Evolutionary conservation across 2,888 invertebrate species (phyloP).

Genomic region (Apotomis turbidana): DNA sequence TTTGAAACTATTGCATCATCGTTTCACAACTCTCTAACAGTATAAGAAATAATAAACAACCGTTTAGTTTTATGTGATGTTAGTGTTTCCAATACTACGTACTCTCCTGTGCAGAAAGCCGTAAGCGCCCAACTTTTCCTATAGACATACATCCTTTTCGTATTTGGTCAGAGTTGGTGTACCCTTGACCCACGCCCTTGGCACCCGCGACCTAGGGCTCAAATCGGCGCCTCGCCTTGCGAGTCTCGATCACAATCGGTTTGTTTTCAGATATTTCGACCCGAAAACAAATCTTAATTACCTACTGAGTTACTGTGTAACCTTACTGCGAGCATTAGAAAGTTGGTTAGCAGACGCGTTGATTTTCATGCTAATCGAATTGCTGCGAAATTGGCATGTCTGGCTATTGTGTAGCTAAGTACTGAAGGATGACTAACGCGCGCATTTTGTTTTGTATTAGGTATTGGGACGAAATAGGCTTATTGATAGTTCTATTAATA

Average conservation of each 20-base stretch:
- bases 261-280: slow-evolving; percentile 1
- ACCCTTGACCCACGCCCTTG: slow-evolving; percentile 18
- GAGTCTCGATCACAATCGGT: slow-evolving; percentile 15
- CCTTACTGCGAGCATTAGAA: slow-evolving; percentile 1
- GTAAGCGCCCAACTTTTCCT: not conserved
- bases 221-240: slow-evolving; percentile 3
- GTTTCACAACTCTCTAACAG: not conserved
- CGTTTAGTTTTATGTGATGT: slow-evolving; percentile 1
- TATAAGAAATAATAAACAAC: not conserved
- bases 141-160: not conserved
- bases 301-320: too few relatives aligned
- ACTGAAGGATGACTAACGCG: too few relatives aligned
- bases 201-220: slow-evolving; percentile 25
- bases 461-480: too few relatives aligned
- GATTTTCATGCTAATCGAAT: not conserved
- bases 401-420: too few relatives aligned
- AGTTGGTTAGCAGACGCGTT: not conserved
- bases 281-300: slow-evolving; percentile 2
- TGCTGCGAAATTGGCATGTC: too few relatives aligned
- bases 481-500: too few relatives aligned
- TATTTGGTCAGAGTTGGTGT: not conserved
- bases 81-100: not conserved
- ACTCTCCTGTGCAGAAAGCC: not conserved
- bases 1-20: not conserved
- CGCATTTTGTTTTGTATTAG: too few relatives aligned